phyloP scores from a whole-genome alignment of 1,140 invertebrate species.

The Nasonia giraulti region DNA sequence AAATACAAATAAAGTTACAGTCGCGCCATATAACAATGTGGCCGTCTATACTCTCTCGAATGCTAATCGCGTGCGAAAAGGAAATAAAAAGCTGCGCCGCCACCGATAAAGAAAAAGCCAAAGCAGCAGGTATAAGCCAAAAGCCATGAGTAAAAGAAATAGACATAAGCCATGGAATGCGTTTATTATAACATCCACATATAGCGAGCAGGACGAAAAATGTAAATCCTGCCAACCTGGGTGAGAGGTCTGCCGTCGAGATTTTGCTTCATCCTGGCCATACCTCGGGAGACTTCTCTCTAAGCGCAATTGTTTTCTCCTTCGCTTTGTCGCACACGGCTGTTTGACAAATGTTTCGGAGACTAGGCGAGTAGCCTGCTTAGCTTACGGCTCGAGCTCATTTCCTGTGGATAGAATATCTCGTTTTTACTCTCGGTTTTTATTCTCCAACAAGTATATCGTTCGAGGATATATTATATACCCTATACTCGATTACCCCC shows the following conservation, averaged over 20 bases:
- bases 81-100: too few relatives aligned
- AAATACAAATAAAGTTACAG: too few relatives aligned
- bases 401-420: constrained; percentile 38
- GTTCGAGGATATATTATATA: too few relatives aligned
- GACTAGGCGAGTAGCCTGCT: constrained; percentile 36
- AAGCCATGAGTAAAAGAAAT: constrained; percentile 16
- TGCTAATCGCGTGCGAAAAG: too few relatives aligned
- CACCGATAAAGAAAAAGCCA: neutral
- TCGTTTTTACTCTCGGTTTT: neutral
- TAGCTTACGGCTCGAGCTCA: constrained; percentile 20
- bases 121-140: constrained; percentile 39
- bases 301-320: neutral
- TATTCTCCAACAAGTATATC: too few relatives aligned
- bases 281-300: constrained; percentile 19
- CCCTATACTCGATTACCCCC: too few relatives aligned
- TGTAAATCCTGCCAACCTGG: constrained; percentile 53
- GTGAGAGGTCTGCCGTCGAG: constrained; percentile 56
- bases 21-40: too few relatives aligned
- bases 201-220: neutral
- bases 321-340: constrained; percentile 1
- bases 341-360: neutral
- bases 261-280: constrained; percentile 60
- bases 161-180: neutral
- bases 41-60: too few relatives aligned
- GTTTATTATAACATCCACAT: neutral